Base-by-base conservation (phyloP, 2,113 vertebrate species). In the Aspiorhynchus laticeps region DNA sequence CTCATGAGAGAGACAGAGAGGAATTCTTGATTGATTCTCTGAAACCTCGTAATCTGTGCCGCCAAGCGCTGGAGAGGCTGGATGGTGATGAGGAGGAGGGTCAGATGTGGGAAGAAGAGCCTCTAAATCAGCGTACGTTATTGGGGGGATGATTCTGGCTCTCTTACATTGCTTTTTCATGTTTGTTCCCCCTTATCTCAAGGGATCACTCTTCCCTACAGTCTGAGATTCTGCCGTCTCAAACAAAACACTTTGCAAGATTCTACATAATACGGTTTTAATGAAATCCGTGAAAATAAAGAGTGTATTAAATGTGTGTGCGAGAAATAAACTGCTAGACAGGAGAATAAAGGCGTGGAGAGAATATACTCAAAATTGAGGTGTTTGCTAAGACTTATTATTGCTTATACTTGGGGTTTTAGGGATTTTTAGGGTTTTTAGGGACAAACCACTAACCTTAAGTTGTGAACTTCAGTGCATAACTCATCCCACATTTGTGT, bases 221-320 rank as follows among this genome's bases (percentile, higher is more conserved):
- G 81, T 69, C 15, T 84, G 69, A 83, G 21, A 5, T 73, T 71
- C 63, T 48, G 19, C 76, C 1, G 36, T 41, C 19, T 73, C 69
- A n/a, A 51, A 76, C 83, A 76, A 76, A 85, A 85, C 73, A 63
- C 51, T 59, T 71, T n/a, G 33, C n/a, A 75, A 76, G 36, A 41
- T 76, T 85, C 41, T 77, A 56, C 38, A 19, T 84, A 80, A 84
- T 80, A 53, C 19, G 2, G 67, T 73, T 80, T 87, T 80, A 38
- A 84, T 87, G 75, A 73, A 87, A 80, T 85, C 82, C 48, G 38
- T 80, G 76, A 61, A 46, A 73, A 73, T 38, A 73, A 73, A 41
- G 36, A 75, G 24, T 46, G 6, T 75, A 26, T 85, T 88, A 80
- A 80, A 85, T 46, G 41, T 46, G 41, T 41, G 19, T 41, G 33